Percentiles rank a stretch among this genome's conserved stretches.
phyloP scores from a whole-genome alignment of 2,797 vertebrate genomes.

The Sylvia borin region DNA sequence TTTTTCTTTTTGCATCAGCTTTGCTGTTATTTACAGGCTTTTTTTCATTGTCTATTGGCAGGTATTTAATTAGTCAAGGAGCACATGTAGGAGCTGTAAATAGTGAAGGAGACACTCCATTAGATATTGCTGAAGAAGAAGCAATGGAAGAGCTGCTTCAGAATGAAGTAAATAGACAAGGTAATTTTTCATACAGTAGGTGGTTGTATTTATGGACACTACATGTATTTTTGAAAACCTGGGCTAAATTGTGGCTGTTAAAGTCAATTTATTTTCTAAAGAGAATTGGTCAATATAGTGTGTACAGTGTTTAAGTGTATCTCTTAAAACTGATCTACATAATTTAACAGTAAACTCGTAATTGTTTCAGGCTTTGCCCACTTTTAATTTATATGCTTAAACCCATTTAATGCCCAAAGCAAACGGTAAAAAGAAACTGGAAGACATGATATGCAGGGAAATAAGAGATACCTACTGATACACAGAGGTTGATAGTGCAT shows the following conservation, averaged over 20 bases:
- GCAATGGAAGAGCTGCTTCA: slow-evolving; percentile 98
- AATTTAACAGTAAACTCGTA: background rate
- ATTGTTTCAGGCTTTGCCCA: background rate
- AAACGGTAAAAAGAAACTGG: background rate
- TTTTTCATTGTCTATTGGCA: slow-evolving; percentile 63
- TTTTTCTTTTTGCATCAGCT: background rate
- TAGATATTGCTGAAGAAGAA: slow-evolving; percentile 98
- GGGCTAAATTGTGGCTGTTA: background rate
- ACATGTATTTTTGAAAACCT: background rate
- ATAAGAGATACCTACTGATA: background rate
- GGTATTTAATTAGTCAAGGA: slow-evolving; percentile 95
- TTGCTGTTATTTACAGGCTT: background rate
- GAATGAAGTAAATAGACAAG: slow-evolving; percentile 98
- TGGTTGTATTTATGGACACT: background rate
- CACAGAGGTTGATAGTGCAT: background rate
- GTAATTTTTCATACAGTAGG: slow-evolving; percentile 70
- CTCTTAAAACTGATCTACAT: background rate
- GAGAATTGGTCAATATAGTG: background rate
- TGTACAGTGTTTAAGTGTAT: background rate
- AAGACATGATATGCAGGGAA: background rate
- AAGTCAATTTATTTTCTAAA: background rate
- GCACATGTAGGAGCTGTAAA: slow-evolving; percentile 95
- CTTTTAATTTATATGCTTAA: background rate
- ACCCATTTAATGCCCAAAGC: background rate
- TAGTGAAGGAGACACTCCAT: slow-evolving; percentile 96